A percentile compares a stretch with the other conserved stretches of the same genome.
Conservation (phyloP, 2,888 invertebrate species). For the Octonoba sinensis region DNA sequence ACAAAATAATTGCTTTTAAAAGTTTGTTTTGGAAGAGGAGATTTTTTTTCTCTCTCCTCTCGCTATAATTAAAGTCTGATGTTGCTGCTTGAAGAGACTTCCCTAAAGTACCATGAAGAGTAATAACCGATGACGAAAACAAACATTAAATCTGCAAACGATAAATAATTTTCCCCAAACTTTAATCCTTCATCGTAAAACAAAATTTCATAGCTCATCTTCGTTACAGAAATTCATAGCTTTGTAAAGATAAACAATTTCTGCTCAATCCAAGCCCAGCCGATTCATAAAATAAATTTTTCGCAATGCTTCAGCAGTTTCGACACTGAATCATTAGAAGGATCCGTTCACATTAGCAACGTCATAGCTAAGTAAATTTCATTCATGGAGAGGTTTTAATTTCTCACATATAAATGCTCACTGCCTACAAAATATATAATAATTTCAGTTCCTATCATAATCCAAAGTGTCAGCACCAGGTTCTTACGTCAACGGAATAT, state of each 20-base stretch:
- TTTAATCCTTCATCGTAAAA: slow-evolving; percentile 44
- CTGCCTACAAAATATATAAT: not conserved
- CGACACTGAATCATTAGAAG: too few species aligned
- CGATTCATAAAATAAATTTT: slow-evolving; percentile 36
- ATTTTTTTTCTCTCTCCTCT: not conserved
- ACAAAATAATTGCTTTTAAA: too few species aligned
- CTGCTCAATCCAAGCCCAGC: not conserved
- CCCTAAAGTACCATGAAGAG: not conserved
- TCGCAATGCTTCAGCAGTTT: slow-evolving; percentile 14
- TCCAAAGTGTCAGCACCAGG: slow-evolving; percentile 24
- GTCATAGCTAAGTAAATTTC: too few species aligned
- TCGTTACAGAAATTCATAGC: too few species aligned
- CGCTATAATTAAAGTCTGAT: not conserved
- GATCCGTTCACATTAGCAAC: too few species aligned
- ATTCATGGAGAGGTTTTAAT: too few species aligned
- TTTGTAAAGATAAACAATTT: too few species aligned
- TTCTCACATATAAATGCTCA: too few species aligned
- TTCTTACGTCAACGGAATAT: slow-evolving; percentile 44
- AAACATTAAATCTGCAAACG: slow-evolving; percentile 16
- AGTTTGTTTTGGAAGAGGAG: not conserved
- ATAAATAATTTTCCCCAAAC: slow-evolving; percentile 3
- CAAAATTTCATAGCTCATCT: slow-evolving; percentile 10
- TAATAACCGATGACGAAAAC: slow-evolving; percentile 11
- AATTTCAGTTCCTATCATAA: slow-evolving; percentile 32
- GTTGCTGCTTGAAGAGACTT: not conserved